Percentiles rank a stretch among this genome's conserved stretches.
Conservation (phyloP, 2,888 invertebrate species). For the Drosophila meridiana region DNA sequence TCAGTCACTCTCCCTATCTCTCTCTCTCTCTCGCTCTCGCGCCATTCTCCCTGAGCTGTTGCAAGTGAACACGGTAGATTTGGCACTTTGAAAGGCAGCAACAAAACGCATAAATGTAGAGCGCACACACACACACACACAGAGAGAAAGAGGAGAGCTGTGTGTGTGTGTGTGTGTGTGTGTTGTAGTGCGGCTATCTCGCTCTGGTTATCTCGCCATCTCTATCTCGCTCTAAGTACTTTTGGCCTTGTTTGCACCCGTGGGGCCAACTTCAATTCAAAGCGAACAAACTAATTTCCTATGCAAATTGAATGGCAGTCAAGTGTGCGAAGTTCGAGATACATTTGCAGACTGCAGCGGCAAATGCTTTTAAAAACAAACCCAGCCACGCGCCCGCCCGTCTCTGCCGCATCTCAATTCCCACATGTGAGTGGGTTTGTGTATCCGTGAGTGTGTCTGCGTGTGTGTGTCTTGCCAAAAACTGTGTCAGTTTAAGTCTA, state of each 20-base stretch:
- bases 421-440: conserved; percentile 6
- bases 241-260: conserved; percentile 77
- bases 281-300: conserved; percentile 83
- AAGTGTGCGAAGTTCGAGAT: conserved; percentile 82
- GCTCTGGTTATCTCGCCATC: conserved; percentile 6
- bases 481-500: conserved; percentile 61
- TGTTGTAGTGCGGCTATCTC: conserved; percentile 5
- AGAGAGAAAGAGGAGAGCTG: not conserved
- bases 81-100: conserved; percentile 59
- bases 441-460: not conserved
- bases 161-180: conserved; percentile 1
- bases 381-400: conserved; percentile 2
- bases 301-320: conserved; percentile 83
- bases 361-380: conserved; percentile 77
- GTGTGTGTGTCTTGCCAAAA: conserved; percentile 25
- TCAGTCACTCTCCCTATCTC: not conserved
- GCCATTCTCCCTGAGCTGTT: conserved; percentile 30
- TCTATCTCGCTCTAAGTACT: conserved; percentile 45
- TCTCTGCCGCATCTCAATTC: not conserved
- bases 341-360: conserved; percentile 72
- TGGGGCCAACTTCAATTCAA: conserved; percentile 80
- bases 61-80: conserved; percentile 60
- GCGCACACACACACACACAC: conserved; percentile 42
- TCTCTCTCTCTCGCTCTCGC: not conserved
- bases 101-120: conserved; percentile 68